Percentiles rank a stretch among this genome's conserved stretches.
These are phyloP conservation scores for Meganola albula DNA, from an alignment of 2,888 invertebrate species.

Conservation along the genomic window DNA sequence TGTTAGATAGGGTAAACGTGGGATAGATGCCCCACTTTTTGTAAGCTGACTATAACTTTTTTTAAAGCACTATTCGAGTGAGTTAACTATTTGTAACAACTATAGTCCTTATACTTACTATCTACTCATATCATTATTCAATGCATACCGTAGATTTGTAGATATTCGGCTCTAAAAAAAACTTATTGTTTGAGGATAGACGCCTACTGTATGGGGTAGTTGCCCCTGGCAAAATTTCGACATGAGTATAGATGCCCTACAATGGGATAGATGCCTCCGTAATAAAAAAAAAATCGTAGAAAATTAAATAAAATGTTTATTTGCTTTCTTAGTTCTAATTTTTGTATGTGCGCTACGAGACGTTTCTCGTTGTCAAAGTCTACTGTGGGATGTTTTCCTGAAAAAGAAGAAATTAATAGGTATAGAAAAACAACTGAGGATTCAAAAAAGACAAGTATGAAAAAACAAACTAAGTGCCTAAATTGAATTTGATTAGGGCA, in stretches of 20 bases:
- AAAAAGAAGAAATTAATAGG: slow-evolving; percentile 4
- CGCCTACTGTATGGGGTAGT: slow-evolving; percentile 10
- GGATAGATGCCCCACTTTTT: slow-evolving; percentile 1
- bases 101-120: slow-evolving; percentile 2
- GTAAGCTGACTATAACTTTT: slow-evolving; percentile 8
- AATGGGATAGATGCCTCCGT: slow-evolving; percentile 12
- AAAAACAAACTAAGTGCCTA: slow-evolving; percentile 7
- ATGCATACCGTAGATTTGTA: slow-evolving; percentile 15
- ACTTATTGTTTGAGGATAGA: slow-evolving; percentile 6
- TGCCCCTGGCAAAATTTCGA: slow-evolving; percentile 12
- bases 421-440: slow-evolving; percentile 7
- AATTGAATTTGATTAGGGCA: slow-evolving; percentile 5
- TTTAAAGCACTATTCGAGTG: slow-evolving; percentile 9
- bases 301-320: background rate
- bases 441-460: slow-evolving; percentile 8
- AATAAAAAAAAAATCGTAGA: slow-evolving; percentile 8
- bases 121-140: slow-evolving; percentile 12
- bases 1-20: no score
- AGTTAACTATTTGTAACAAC: slow-evolving; percentile 10
- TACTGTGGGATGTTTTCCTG: slow-evolving; percentile 23
- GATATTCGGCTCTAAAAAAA: slow-evolving; percentile 14
- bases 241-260: slow-evolving; percentile 12
- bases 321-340: slow-evolving; percentile 5
- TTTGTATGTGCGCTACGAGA: slow-evolving; percentile 21
- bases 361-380: slow-evolving; percentile 26